Evolutionary conservation across 1,140 invertebrate genomes (phyloP).

Genomic region (Aleiodes sp.): DNA sequence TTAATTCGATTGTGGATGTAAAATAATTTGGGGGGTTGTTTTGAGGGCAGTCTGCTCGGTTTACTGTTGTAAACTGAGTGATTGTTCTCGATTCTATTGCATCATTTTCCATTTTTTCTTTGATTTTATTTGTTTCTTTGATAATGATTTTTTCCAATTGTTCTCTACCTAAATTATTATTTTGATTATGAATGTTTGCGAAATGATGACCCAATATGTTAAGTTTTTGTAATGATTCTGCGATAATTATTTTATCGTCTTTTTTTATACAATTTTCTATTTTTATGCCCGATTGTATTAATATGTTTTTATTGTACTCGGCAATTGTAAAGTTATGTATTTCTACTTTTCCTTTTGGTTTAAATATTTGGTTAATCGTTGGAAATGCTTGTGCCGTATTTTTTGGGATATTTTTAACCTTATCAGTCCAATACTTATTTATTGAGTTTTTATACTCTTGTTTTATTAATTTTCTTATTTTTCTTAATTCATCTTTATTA

Average conservation of each 20-base stretch:
- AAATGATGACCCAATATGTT: constrained; percentile 22
- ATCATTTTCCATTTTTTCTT: neutral
- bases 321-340: neutral
- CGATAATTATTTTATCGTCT: constrained; percentile 13
- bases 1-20: neutral
- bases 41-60: neutral
- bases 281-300: neutral
- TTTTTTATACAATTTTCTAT: neutral
- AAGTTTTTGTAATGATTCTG: neutral
- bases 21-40: neutral
- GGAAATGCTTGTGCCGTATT: constrained; percentile 18
- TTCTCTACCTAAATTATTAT: neutral
- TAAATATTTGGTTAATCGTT: constrained; percentile 17
- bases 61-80: neutral
- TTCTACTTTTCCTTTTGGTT: neutral
- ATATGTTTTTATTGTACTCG: neutral
- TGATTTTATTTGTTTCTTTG: neutral
- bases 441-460: constrained; percentile 6
- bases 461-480: constrained; percentile 12
- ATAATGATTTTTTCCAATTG: neutral
- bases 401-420: constrained; percentile 21
- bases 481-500: neutral
- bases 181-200: constrained; percentile 24
- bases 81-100: neutral
- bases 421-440: constrained; percentile 28